Evolutionary conservation across 2,113 vertebrate species (phyloP).

Genomic region (Sebastes fasciatus): DNA sequence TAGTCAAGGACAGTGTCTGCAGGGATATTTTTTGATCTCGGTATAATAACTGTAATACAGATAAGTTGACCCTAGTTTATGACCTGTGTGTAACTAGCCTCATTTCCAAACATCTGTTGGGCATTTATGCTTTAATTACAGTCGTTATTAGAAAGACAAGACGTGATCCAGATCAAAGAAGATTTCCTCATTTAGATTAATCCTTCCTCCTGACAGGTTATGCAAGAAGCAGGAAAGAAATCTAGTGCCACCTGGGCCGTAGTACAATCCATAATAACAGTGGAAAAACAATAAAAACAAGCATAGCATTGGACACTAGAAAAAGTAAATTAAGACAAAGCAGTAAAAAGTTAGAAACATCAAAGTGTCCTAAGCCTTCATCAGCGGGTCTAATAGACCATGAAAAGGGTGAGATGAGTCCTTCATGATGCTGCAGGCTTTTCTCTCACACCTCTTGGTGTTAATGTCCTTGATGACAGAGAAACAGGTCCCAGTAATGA

Average conservation of each 20-base stretch:
- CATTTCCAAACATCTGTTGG: constrained; percentile 8
- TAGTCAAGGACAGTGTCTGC: neutral
- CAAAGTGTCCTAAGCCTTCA: no score
- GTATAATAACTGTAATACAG: neutral
- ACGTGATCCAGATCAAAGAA: neutral
- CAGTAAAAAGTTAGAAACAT: no score
- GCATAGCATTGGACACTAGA: no score
- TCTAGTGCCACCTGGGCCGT: no score
- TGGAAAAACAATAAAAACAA: no score
- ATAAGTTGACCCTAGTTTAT: neutral
- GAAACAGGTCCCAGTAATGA: neutral
- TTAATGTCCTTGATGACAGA: neutral
- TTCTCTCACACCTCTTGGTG: neutral
- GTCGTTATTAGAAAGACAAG: neutral
- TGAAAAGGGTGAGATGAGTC: neutral
- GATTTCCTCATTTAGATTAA: neutral
- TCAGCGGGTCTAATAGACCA: neutral
- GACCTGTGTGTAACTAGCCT: neutral
- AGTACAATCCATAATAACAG: no score
- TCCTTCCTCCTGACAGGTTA: no score
- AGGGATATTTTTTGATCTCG: neutral
- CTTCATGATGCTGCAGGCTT: neutral
- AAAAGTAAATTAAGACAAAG: no score
- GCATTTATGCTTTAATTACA: neutral
- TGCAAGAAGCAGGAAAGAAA: no score